Conservation (phyloP, 2,888 invertebrate genomes). For the Cerastoderma edule region DNA sequence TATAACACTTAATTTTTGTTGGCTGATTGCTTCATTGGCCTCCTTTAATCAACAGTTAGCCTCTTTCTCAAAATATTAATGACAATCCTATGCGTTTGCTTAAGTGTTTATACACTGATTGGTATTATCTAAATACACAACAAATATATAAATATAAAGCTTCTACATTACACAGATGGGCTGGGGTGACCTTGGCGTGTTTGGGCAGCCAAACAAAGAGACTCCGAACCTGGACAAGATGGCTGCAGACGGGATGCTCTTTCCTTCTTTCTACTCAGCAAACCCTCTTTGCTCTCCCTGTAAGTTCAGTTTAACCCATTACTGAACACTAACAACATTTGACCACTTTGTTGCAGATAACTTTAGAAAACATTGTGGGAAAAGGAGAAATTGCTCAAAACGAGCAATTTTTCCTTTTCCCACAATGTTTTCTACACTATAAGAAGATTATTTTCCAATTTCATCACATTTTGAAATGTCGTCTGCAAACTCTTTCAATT, state of each 20-base stretch:
- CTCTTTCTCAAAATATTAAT: too few species aligned
- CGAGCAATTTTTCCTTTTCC: neutral
- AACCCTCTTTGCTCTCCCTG: constrained; percentile 85
- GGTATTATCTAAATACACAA: too few species aligned
- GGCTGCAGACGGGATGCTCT: constrained; percentile 84
- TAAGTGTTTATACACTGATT: too few species aligned
- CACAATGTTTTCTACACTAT: constrained; percentile 10
- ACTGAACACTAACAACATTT: neutral
- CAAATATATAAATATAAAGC: too few species aligned
- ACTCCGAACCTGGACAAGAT: constrained; percentile 84
- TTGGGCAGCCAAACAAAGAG: constrained; percentile 84
- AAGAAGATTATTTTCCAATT: too few species aligned
- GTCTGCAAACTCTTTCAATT: too few species aligned
- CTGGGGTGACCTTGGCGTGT: constrained; percentile 85
- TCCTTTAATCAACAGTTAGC: too few species aligned
- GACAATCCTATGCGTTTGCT: constrained; percentile 19
- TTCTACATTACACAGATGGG: too few species aligned
- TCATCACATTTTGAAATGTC: too few species aligned
- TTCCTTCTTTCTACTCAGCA: constrained; percentile 84
- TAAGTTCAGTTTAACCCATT: constrained; percentile 70
- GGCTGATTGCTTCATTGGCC: too few species aligned
- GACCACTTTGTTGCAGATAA: neutral
- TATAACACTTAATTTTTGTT: too few species aligned
- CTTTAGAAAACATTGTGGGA: constrained; percentile 8
- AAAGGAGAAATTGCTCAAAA: constrained; percentile 6